A percentile compares a stretch with the other conserved stretches of the same genome.
phyloP scores from a whole-genome alignment of 2,888 invertebrate species.

The Petrophora chlorosata region DNA sequence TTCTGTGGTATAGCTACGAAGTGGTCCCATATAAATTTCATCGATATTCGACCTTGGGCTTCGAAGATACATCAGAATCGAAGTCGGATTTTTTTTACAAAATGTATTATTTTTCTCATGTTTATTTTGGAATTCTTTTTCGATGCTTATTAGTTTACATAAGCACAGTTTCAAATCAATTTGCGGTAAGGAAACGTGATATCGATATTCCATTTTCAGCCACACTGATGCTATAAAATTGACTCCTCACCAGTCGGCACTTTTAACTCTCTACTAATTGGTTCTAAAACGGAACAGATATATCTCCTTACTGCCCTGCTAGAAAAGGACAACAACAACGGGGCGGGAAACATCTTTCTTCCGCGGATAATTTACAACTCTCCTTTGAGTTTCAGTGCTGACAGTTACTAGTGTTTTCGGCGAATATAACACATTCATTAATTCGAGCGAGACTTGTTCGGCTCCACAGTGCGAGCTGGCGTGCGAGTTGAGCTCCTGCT shows the following conservation, averaged over 20 bases:
- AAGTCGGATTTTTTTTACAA: too few relatives aligned
- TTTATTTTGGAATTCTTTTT: too few relatives aligned
- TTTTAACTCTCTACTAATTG: slow-evolving; percentile 68
- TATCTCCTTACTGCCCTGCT: slow-evolving; percentile 32
- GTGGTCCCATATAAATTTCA: too few relatives aligned
- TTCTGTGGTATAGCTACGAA: too few relatives aligned
- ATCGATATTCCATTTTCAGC: slow-evolving; percentile 8
- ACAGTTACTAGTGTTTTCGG: slow-evolving; percentile 64
- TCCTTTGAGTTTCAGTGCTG: slow-evolving; percentile 56
- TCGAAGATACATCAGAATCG: too few relatives aligned
- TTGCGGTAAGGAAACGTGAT: not conserved
- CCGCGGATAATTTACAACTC: slow-evolving; percentile 59
- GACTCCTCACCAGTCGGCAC: slow-evolving; percentile 44
- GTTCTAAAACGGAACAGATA: slow-evolving; percentile 52
- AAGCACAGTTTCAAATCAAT: too few relatives aligned
- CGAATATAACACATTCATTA: slow-evolving; percentile 73
- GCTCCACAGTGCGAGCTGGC: too few relatives aligned
- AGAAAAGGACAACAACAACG: slow-evolving; percentile 48
- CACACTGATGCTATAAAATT: slow-evolving; percentile 42
- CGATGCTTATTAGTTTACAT: too few relatives aligned
- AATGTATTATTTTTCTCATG: too few relatives aligned
- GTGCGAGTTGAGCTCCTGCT: too few relatives aligned
- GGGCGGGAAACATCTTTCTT: slow-evolving; percentile 78
- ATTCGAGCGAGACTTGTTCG: slow-evolving; percentile 60
- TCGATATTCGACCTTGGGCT: too few relatives aligned